Conservation (phyloP, 2,113 vertebrate genomes). For the Alouatta palliata region DNA sequence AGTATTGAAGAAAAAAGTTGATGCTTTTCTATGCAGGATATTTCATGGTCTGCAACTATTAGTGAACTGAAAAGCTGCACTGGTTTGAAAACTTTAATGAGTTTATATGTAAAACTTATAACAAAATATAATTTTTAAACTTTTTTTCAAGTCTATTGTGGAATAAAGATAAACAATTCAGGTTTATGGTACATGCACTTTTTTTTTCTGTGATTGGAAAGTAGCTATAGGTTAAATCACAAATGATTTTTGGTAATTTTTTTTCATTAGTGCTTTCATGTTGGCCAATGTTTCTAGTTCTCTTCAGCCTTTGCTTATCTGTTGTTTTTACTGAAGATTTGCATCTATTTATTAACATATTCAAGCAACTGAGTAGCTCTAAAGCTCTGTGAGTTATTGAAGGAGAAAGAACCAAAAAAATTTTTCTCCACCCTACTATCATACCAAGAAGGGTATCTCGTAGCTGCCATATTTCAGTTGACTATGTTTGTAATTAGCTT, state of each 20-base stretch:
- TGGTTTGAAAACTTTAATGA: slow-evolving; percentile 7
- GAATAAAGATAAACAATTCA: slow-evolving; percentile 11
- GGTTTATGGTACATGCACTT: not conserved
- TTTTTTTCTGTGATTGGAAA: not conserved
- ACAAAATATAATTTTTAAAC: not conserved
- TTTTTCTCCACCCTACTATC: not conserved
- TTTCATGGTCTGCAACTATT: not conserved
- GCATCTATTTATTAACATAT: not conserved
- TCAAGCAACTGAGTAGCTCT: not conserved
- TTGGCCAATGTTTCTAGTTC: not conserved
- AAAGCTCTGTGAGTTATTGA: not conserved
- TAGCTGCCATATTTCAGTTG: not conserved
- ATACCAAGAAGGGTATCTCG: too few relatives aligned
- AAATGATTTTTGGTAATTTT: not conserved
- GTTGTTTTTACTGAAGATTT: not conserved
- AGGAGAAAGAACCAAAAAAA: not conserved
- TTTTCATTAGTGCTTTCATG: not conserved
- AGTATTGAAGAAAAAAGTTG: not conserved
- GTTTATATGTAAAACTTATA: not conserved
- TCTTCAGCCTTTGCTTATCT: not conserved
- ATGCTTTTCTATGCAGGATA: not conserved
- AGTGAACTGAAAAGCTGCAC: not conserved
- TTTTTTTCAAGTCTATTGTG: not conserved
- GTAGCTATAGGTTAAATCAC: not conserved
- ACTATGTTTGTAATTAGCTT: not conserved